Evolutionary conservation across 2,113 vertebrate genomes (phyloP), one percentile per base, ranked within the genome.

Genomic region (Platichthys stellatus): DNA sequence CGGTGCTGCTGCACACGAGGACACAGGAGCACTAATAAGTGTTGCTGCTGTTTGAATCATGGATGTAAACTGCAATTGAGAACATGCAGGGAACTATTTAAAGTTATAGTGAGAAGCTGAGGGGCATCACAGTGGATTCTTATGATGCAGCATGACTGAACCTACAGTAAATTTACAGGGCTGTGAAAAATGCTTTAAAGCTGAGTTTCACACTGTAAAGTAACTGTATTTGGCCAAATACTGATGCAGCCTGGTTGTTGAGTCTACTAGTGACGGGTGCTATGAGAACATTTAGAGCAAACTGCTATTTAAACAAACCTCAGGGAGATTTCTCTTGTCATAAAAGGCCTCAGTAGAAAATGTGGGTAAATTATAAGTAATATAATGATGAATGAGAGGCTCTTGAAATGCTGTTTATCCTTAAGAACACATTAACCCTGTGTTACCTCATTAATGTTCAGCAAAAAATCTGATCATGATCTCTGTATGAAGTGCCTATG

Each of bases 1-100:
- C 86, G 0, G 89, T 98, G 67, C 74, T 98, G 26, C 93, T 98
- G 54, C 86, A 93, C 74, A 87, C 86, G 0, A 80, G 66, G 68
- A 88, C 84, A 21, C n/a, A 17, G 51, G 57, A n/a, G 13, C 54
- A 82, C 47, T 38, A 53, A 6, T 5, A 81, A 66, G 15, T n/a
- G 40, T n/a, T 1, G 13, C 58, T 60, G 63, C 38, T 17, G 28
- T 21, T 21, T n/a, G 18, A 38, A 38, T 28, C 4, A 17, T 14
- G 35, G 35, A 43, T 43, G 35, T 4, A 63, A 45, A 17, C 21
- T 24, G 13, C 40, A 23, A 5, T 9, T 40, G 20, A 21, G 35
- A 62, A 40, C 31, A n/a, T 15, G 2, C n/a, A 43, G 61, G 13
- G 38, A 63, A 45, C 62, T 18, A 4, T 61, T 31, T 10, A 43